Conservation (phyloP, 2,113 vertebrate species). For the Stegastes partitus region DNA sequence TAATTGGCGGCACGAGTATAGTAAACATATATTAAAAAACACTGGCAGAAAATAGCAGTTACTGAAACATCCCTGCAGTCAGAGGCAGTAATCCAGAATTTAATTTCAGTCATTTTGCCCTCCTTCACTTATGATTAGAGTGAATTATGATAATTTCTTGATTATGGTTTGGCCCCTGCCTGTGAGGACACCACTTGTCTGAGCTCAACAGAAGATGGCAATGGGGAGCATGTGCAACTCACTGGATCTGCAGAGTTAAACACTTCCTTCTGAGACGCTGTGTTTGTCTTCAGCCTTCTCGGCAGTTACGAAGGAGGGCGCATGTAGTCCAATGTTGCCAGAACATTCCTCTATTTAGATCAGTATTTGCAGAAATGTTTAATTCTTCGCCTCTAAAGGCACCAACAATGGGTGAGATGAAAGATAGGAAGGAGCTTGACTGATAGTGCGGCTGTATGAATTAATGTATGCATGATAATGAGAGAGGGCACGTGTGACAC, state of each 20-base stretch:
- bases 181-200: slow-evolving; percentile 77
- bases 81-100: slow-evolving; percentile 71
- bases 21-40: slow-evolving; percentile 71
- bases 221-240: slow-evolving; percentile 41
- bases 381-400: neutral
- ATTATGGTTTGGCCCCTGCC: slow-evolving; percentile 79
- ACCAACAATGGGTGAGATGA: slow-evolving; percentile 11
- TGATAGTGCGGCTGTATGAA: neutral
- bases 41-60: slow-evolving; percentile 69
- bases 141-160: slow-evolving; percentile 88
- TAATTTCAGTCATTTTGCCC: slow-evolving; percentile 78
- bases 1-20: slow-evolving; percentile 57
- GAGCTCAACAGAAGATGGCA: slow-evolving; percentile 55
- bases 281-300: slow-evolving; percentile 17
- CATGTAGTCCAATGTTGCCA: slow-evolving; percentile 8
- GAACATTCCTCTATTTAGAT: neutral
- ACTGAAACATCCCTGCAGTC: slow-evolving; percentile 55
- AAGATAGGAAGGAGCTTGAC: slow-evolving; percentile 20
- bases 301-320: neutral
- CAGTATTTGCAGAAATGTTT: slow-evolving; percentile 28
- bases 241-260: slow-evolving; percentile 36
- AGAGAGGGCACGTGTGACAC: slow-evolving; percentile 3
- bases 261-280: slow-evolving; percentile 28
- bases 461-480: slow-evolving; percentile 46
- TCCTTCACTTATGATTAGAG: slow-evolving; percentile 85